Evolutionary conservation across 2,113 vertebrate species (phyloP).

Genomic region (Menidia beryllina): DNA sequence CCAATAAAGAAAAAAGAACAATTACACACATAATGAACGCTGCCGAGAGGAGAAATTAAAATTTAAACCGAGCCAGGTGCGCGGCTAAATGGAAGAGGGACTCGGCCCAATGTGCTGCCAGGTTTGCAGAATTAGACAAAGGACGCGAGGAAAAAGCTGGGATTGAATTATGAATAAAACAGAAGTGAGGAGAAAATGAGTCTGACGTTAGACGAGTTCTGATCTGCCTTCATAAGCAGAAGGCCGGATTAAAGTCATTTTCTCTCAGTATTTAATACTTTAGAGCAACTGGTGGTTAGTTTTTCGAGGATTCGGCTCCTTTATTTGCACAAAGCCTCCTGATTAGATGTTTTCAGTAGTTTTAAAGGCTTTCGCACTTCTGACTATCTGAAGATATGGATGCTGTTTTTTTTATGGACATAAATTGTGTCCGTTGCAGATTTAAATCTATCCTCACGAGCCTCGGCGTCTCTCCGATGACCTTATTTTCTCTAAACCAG

Average conservation of each 20-base stretch:
- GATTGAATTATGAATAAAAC: slow-evolving; percentile 29
- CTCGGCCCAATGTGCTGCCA: slow-evolving; percentile 7
- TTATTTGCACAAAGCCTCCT: not conserved
- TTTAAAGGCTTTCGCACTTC: not conserved
- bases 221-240: slow-evolving; percentile 2
- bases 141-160: slow-evolving; percentile 11
- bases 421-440: slow-evolving; percentile 4
- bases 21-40: slow-evolving; percentile 54
- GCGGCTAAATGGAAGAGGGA: slow-evolving; percentile 15
- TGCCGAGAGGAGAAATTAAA: slow-evolving; percentile 49
- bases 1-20: slow-evolving; percentile 55
- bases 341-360: slow-evolving; percentile 3
- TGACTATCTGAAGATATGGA: slow-evolving; percentile 25
- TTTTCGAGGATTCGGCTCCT: not conserved
- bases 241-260: not conserved
- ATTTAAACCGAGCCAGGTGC: slow-evolving; percentile 53
- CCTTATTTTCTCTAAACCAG: slow-evolving; percentile 44
- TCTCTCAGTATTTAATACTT: not conserved
- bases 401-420: not conserved
- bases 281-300: not conserved
- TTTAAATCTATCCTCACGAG: not conserved
- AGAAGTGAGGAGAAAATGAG: slow-evolving; percentile 11
- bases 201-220: slow-evolving; percentile 11
- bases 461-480: slow-evolving; percentile 5
- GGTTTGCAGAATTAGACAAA: slow-evolving; percentile 47